phyloP scores from a whole-genome alignment of 2,113 vertebrate species.

The Myotis davidii region DNA sequence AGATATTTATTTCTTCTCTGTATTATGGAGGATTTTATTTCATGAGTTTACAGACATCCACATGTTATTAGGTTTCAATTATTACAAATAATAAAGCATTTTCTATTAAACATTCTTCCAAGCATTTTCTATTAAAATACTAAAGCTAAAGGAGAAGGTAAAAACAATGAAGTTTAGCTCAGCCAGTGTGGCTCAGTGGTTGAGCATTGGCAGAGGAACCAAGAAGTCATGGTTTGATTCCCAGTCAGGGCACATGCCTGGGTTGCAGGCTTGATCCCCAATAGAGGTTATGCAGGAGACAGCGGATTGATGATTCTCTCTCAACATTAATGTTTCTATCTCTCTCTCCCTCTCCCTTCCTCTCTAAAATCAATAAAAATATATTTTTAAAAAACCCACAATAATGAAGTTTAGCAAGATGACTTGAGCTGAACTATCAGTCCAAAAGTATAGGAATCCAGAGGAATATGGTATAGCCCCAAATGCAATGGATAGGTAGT shows the following conservation, averaged over 20 bases:
- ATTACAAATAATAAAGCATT: constrained; percentile 35
- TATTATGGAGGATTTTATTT: neutral
- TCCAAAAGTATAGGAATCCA: neutral
- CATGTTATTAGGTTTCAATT: constrained; percentile 15
- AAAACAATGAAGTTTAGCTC: constrained; percentile 5
- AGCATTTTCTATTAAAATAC: constrained; percentile 19
- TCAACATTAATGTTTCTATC: too few species aligned
- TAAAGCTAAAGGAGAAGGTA: constrained; percentile 50
- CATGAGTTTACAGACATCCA: neutral
- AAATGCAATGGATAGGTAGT: neutral
- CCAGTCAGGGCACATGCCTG: too few species aligned
- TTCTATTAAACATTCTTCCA: constrained; percentile 6
- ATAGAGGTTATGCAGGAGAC: too few species aligned
- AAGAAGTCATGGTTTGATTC: too few species aligned
- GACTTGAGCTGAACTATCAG: neutral
- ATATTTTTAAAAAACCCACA: too few species aligned
- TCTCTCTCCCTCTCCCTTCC: too few species aligned
- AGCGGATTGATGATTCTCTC: too few species aligned
- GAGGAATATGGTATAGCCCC: neutral
- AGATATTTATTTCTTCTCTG: constrained; percentile 7
- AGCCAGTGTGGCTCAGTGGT: too few species aligned
- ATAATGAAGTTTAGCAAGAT: neutral
- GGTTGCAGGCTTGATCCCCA: too few species aligned
- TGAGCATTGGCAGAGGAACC: too few species aligned
- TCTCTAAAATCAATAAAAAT: too few species aligned